Conservation (phyloP, 2,113 vertebrate species). For the Phalacrocorax brasilianus region DNA sequence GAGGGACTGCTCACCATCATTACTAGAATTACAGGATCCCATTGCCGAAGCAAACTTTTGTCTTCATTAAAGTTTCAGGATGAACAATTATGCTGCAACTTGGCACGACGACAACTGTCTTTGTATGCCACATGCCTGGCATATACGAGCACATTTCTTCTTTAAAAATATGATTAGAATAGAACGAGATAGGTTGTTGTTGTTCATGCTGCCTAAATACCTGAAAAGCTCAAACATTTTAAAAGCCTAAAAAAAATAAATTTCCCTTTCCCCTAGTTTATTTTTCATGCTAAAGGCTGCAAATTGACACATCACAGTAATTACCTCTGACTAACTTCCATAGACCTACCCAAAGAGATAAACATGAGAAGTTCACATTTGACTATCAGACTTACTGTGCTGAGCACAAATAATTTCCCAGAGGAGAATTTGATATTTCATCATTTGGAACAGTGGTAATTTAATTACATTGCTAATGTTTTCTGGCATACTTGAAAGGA, state of each 20-base stretch:
- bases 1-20: neutral
- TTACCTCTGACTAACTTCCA: constrained; percentile 60
- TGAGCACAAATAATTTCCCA: constrained; percentile 70
- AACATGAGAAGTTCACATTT: constrained; percentile 60
- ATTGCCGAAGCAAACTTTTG: neutral
- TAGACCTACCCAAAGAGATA: constrained; percentile 63
- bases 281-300: constrained; percentile 49
- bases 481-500: constrained; percentile 70
- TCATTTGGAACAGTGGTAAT: constrained; percentile 69
- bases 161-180: neutral
- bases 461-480: constrained; percentile 75
- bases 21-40: neutral
- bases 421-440: constrained; percentile 69
- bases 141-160: neutral
- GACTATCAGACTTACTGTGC: constrained; percentile 52
- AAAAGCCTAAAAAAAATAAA: constrained; percentile 43
- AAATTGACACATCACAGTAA: constrained; percentile 70
- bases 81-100: neutral
- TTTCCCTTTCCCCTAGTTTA: constrained; percentile 31
- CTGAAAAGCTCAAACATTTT: constrained; percentile 35
- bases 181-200: neutral
- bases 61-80: constrained; percentile 24
- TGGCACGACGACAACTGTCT: constrained; percentile 25
- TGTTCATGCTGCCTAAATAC: constrained; percentile 20
- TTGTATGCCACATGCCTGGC: neutral